phyloP scores from a whole-genome alignment of 2,888 invertebrate species.

The Caenorhabditis doughertyi region DNA sequence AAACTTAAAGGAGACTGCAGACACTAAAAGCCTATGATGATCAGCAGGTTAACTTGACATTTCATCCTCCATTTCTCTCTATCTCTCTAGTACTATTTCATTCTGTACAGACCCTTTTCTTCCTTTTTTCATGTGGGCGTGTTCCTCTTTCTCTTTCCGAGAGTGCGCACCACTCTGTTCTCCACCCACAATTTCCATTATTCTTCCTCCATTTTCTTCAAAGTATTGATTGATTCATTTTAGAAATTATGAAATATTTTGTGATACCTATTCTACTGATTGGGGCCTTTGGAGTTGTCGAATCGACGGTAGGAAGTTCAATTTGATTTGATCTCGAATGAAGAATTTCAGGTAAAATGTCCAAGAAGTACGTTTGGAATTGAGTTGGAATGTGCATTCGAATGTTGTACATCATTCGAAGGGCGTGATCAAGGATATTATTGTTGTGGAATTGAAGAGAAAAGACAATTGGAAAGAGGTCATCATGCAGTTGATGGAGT shows the following conservation, averaged over 20 bases:
- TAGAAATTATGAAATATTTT: slow-evolving; percentile 41
- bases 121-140: slow-evolving; percentile 47
- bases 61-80: slow-evolving; percentile 46
- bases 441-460: slow-evolving; percentile 79
- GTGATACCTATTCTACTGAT: slow-evolving; percentile 14
- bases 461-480: slow-evolving; percentile 52
- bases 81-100: neutral
- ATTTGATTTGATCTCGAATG: neutral
- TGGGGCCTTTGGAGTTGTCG: slow-evolving; percentile 8
- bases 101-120: slow-evolving; percentile 15
- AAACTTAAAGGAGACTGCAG: slow-evolving; percentile 22
- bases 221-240: neutral
- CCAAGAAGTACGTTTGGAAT: slow-evolving; percentile 70
- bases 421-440: slow-evolving; percentile 77
- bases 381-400: slow-evolving; percentile 75
- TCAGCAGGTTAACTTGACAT: slow-evolving; percentile 63
- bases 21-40: slow-evolving; percentile 49
- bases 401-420: slow-evolving; percentile 76
- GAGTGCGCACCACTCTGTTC: slow-evolving; percentile 25
- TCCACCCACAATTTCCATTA: slow-evolving; percentile 9
- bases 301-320: slow-evolving; percentile 41
- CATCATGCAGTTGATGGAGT: slow-evolving; percentile 36
- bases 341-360: slow-evolving; percentile 64
- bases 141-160: slow-evolving; percentile 40
- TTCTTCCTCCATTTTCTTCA: slow-evolving; percentile 8